These are phyloP conservation scores for Silurus glanis DNA, from an alignment of 2,113 vertebrate genomes.

Conservation along the genomic window DNA sequence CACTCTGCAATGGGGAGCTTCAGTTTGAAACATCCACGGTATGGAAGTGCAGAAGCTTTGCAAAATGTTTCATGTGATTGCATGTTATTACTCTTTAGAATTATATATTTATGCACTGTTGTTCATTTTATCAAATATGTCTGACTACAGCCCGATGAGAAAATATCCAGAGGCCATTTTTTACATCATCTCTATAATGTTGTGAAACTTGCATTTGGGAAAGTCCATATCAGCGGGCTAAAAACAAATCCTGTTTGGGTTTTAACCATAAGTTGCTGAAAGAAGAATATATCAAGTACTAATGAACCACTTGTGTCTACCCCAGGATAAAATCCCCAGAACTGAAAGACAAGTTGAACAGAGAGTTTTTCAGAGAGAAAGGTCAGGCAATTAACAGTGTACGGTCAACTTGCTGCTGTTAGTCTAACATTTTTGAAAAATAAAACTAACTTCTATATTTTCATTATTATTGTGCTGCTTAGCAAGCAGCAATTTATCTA, in stretches of 20 bases:
- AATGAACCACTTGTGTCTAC: neutral
- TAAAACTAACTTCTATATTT: neutral
- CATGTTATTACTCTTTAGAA: neutral
- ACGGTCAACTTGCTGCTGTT: neutral
- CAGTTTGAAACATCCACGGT: neutral
- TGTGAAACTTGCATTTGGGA: neutral
- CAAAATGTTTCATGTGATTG: neutral
- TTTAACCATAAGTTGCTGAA: neutral
- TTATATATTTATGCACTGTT: neutral
- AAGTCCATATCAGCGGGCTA: neutral
- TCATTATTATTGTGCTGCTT: neutral
- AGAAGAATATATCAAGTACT: neutral
- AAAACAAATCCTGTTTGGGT: neutral
- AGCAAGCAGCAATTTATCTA: neutral
- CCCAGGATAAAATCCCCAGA: neutral
- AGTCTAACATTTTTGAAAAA: neutral
- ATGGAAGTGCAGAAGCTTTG: neutral
- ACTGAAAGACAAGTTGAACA: neutral
- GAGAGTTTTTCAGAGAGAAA: neutral
- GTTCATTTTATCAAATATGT: neutral
- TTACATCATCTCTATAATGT: neutral
- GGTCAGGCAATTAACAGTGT: neutral
- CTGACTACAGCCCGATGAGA: neutral
- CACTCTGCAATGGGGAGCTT: neutral
- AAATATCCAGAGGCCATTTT: neutral